phyloP scores from a whole-genome alignment of 2,797 vertebrate genomes.

The Prionace glauca region DNA sequence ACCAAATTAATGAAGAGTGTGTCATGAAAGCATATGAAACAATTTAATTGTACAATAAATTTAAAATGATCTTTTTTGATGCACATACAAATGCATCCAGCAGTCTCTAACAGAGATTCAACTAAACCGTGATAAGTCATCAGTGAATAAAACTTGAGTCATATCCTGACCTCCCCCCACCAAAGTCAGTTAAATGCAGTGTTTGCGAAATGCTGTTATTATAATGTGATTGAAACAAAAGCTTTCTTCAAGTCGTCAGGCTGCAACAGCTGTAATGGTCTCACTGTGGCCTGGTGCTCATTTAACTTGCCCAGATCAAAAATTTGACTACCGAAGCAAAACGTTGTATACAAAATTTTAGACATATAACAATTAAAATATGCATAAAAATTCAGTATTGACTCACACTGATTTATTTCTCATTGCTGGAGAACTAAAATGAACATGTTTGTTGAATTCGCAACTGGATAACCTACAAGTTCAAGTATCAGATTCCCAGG shows the following conservation, averaged over 20 bases:
- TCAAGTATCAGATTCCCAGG: neutral
- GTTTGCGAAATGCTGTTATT: neutral
- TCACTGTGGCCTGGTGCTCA: neutral
- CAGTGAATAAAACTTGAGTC: neutral
- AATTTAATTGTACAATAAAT: neutral
- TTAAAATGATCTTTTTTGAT: neutral
- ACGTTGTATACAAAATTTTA: neutral
- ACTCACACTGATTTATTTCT: neutral
- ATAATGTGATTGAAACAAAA: neutral
- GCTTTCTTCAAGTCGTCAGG: neutral
- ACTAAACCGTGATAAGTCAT: neutral
- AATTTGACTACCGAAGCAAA: neutral
- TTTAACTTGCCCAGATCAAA: neutral
- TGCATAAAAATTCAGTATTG: neutral
- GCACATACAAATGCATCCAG: neutral
- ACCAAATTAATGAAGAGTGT: neutral
- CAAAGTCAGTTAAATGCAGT: neutral
- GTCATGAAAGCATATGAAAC: slow-evolving; percentile 34
- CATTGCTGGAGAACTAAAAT: neutral
- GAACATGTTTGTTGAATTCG: neutral
- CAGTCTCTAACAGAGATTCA: neutral
- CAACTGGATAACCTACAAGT: neutral
- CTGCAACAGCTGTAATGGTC: neutral
- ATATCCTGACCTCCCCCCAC: too few relatives aligned
- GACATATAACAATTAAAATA: neutral